Percentiles rank a stretch among this genome's conserved stretches.
phyloP scores from a whole-genome alignment of 2,113 vertebrate genomes.

The Hippolais icterina region DNA sequence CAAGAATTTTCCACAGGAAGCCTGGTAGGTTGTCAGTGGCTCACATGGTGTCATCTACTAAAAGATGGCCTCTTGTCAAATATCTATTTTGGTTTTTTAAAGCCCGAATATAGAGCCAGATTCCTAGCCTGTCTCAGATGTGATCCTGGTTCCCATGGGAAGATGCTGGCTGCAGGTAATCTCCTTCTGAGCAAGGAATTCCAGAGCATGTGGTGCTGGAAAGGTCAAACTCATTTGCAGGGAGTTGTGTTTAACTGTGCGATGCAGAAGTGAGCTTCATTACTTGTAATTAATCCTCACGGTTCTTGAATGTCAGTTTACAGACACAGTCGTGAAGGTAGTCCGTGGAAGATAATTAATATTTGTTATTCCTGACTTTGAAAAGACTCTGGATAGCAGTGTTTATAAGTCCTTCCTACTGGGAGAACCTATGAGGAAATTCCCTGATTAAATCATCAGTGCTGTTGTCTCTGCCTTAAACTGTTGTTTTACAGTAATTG shows the following conservation, averaged over 20 bases:
- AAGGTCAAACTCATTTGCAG: conserved; percentile 68
- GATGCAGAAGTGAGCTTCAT: conserved; percentile 54
- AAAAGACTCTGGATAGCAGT: not conserved
- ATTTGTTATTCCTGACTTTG: conserved; percentile 33
- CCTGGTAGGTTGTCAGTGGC: not conserved
- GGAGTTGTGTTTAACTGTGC: conserved; percentile 53
- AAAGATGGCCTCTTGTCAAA: not conserved
- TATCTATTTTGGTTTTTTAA: not conserved
- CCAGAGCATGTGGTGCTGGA: conserved; percentile 5
- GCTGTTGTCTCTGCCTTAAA: not conserved
- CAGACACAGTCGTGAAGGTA: conserved; percentile 10
- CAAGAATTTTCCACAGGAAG: not conserved
- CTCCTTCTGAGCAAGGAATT: conserved; percentile 21
- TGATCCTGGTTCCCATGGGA: not conserved
- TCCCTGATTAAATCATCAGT: not conserved
- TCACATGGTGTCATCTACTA: not conserved
- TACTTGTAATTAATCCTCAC: conserved; percentile 68
- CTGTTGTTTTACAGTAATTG: conserved; percentile 37
- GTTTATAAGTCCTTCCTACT: not conserved
- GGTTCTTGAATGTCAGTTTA: conserved; percentile 64
- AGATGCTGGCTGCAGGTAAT: conserved; percentile 11
- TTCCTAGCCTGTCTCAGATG: not conserved
- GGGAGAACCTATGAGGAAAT: not conserved
- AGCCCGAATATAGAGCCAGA: not conserved
- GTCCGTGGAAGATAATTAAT: conserved; percentile 55